These are phyloP conservation scores for Pristis pectinata DNA, from an alignment of 2,797 vertebrate species.

Conservation along the genomic window DNA sequence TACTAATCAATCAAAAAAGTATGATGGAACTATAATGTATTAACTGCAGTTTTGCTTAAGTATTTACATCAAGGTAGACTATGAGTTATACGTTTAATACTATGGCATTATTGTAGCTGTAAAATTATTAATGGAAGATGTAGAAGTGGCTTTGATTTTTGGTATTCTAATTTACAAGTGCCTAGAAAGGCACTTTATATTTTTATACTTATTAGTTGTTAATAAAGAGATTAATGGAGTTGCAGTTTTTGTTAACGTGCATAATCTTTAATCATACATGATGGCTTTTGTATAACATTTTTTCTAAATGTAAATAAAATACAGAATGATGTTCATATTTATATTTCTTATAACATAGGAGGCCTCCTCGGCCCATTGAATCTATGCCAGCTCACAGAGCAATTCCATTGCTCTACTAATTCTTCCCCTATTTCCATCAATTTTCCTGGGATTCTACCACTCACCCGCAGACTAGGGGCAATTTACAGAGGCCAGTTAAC, in stretches of 20 bases:
- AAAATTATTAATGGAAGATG: constrained; percentile 36
- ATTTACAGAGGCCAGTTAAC: too few species aligned
- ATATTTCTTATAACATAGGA: too few species aligned
- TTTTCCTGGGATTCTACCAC: too few species aligned
- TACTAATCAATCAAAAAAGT: constrained; percentile 40
- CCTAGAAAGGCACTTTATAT: not conserved
- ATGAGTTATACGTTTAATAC: too few species aligned
- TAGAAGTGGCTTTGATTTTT: constrained; percentile 33
- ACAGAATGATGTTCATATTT: too few species aligned
- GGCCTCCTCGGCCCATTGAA: too few species aligned
- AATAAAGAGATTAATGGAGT: constrained; percentile 30
- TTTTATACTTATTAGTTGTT: not conserved
- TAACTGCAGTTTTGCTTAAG: constrained; percentile 37
- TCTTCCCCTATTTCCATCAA: too few species aligned
- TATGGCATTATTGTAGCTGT: not conserved
- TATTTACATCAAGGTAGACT: not conserved
- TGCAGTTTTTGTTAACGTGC: not conserved
- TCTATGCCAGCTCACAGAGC: too few species aligned
- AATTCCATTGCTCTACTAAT: too few species aligned
- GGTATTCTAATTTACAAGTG: not conserved
- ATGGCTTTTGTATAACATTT: not conserved
- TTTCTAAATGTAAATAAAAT: constrained; percentile 37
- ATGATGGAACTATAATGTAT: constrained; percentile 39
- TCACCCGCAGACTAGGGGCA: too few species aligned
- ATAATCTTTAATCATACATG: constrained; percentile 37